Base-by-base conservation (phyloP, 92 coral and sea anemone species). In the Ricordea florida region DNA sequence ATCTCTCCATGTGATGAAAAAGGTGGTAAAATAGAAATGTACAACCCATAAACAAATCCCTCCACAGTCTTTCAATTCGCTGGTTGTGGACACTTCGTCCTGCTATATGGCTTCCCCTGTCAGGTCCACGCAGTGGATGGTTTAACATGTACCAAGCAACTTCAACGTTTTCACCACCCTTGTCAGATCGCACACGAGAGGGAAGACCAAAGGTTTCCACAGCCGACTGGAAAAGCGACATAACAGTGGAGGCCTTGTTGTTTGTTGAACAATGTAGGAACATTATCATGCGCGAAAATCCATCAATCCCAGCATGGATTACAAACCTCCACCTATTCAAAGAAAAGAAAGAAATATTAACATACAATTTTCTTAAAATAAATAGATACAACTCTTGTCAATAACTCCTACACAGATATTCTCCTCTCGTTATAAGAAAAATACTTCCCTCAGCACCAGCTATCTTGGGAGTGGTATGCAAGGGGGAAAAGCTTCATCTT, bases 1-100 rank as follows among this genome's bases (percentile, higher is more conserved):
- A 64, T 5, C 58, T 58, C 42, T 76, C 83, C 83, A 77, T 63
- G 57, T 33, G 61, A 58, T 64, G 30, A 64, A 77, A 64, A 14
- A 77, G 44, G 11, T 38, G 2, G 45, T 77, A 77, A 27, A 63
- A 77, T 0, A 77, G 20, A 52, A 0, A 29, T 0, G 75, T 77
- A 42, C 74, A 49, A 1, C 83, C 60, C 36, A 60, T 20, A 24
- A 63, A 77, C 31, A 77, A 21, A 56, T 79, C 85, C 28, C 85
- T 20, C 78, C 85, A 79, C 57, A 79, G 57, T 62, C 85, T 67
- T 25, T 68, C 85, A 1, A 68, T 79, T 4, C 85, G 42, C 10
- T 79, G 85, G 36, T 79, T 79, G 3, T 68, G 85, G 0, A 79
- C 78, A 52, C 85, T 79, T 18, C 79, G 71, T 16, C 85, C 85